Percentiles rank a stretch among this genome's conserved stretches.
Conservation (phyloP, 2,888 invertebrate species). For the Campoletis raptor region DNA sequence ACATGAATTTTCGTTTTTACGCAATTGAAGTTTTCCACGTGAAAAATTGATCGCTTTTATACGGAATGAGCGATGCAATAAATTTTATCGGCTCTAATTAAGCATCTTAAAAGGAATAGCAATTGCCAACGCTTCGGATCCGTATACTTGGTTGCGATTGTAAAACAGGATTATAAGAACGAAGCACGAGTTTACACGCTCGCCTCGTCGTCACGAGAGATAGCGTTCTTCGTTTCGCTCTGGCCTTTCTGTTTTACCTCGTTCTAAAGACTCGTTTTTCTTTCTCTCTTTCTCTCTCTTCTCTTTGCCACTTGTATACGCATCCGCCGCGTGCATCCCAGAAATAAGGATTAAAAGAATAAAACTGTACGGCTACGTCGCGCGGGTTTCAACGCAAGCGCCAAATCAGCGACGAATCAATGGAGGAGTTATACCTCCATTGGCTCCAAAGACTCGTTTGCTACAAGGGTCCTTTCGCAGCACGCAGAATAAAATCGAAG, state of each 20-base stretch:
- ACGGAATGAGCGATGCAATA: neutral
- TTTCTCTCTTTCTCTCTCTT: conserved; percentile 12
- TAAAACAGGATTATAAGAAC: conserved; percentile 50
- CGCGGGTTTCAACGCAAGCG: conserved; percentile 29
- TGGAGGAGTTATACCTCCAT: conserved; percentile 67
- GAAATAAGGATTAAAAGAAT: neutral
- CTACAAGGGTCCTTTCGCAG: conserved; percentile 25
- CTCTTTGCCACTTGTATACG: conserved; percentile 10
- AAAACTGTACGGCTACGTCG: conserved; percentile 5
- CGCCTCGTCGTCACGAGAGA: conserved; percentile 24
- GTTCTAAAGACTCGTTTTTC: neutral
- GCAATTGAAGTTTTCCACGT: neutral
- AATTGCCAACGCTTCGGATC: conserved; percentile 43
- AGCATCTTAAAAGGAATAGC: conserved; percentile 19
- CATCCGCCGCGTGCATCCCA: conserved; percentile 8
- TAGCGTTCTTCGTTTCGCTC: conserved; percentile 20
- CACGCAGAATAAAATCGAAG: conserved; percentile 43
- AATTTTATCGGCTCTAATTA: conserved; percentile 31
- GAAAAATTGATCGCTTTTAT: conserved; percentile 7
- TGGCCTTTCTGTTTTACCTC: conserved; percentile 38
- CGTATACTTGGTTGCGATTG: conserved; percentile 42
- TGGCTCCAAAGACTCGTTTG: conserved; percentile 57
- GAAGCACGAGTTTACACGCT: conserved; percentile 33
- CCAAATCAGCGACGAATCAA: conserved; percentile 57
- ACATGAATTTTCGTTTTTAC: neutral